Evolutionary conservation across 1,140 invertebrate genomes (phyloP), one percentile per base, ranked within the genome.

Genomic region (Bombus difficillimus): DNA sequence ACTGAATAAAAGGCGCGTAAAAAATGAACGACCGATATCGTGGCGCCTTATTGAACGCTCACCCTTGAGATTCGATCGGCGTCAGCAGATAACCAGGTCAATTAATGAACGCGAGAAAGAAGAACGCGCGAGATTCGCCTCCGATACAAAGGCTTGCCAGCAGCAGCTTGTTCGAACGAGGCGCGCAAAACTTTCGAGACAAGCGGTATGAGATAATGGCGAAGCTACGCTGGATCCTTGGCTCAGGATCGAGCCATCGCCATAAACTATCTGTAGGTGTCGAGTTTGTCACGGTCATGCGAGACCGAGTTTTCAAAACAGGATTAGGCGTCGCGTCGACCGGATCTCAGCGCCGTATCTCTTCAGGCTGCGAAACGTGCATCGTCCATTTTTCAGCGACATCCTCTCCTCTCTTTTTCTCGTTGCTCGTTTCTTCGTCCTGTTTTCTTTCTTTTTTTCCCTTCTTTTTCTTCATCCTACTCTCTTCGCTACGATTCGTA

Each of bases 291-390:
- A 93, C 90, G 92, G 92, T 89, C 91, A 91, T 89, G 92, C 89
- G 91, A 92, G 89, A 90, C 84, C 86, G 81, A 92, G 88, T 92
- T 94, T 93, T 88, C 88, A 93, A 94, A 94, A 94, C 91, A 92
- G 92, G 91, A 94, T 93, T 93, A 92, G 90, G 83, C 83, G 74
- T 83, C 75, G 69, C 83, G 72, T 83, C 72, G 69, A 64, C 69
- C 81, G 84, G 86, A 93, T 92, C 90, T 88, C 75, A 37, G 62
- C 79, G 69, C 79, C 80, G 37, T 71, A 59, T 87, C 83, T 74
- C 39, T 68, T 39, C 78, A 64, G 59, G 79, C 80, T 72, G 85
- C 82, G 79, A 92, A 93, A 91, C 89, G 93, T 89, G 90, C 92
- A 91, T 75, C 89, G 85, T 89, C 80, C 81, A 91, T 92, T 92